Evolutionary conservation across 1,140 invertebrate species (phyloP), one percentile per base, ranked within the genome.

Genomic region (Bacillus rossius): DNA sequence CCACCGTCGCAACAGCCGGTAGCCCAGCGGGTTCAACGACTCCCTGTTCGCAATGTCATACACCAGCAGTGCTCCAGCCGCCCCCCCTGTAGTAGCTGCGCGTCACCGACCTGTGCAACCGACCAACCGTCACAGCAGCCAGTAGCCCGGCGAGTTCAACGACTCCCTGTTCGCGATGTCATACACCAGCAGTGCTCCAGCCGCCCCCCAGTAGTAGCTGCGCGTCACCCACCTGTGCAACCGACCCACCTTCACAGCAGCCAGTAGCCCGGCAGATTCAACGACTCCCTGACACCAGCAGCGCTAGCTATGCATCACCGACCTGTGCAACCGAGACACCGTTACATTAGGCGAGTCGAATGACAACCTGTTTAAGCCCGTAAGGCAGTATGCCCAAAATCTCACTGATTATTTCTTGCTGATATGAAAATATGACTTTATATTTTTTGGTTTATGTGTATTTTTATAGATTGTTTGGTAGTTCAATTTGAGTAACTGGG

Each of bases 21-120:
- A 89, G n/a, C 82, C 78, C 42, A 92, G 73, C 58, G 88, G 85
- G 73, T 90, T 91, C 68, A 91, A 92, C 38, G 87, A 89, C 66
- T 92, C 88, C 55, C 89, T 77, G 56, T 86, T 88, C 56, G 88
- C 88, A 49, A 89, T 86, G 65, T 91, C 88, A 73, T 90, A 91
- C 1, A 90, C 88, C 48, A 91, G 75, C 16, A 91, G 73, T 51
- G 88, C 89, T 19, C 89, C 89, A 49, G 88, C 89, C 37, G 89
- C 89, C 22, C 89, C 89, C 62, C 88, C n/a, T 76, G 70, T 91
- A 91, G 71, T 91, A 92, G 53, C 86, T 89, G 54, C 87, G 76
- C 2, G 86, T 91, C 3, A 91, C 88, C 22, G 88, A 91, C 58
- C 88, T 78, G n/a, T n/a, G n/a, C n/a, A n/a, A n/a, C n/a, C n/a